phyloP scores from a whole-genome alignment of 1,140 invertebrate species.

The Trachymyrmex cornetzi region DNA sequence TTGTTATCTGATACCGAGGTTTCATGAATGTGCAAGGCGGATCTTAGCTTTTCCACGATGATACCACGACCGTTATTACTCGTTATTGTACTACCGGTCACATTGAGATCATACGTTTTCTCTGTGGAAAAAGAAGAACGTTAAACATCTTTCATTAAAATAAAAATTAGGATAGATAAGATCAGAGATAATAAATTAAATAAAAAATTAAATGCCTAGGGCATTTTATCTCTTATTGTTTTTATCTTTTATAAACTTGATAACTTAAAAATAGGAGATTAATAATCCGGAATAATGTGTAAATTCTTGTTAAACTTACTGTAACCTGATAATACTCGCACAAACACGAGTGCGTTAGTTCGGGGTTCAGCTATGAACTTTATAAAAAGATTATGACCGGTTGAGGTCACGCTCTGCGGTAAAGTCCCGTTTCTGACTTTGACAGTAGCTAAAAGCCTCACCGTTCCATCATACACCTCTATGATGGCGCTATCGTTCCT shows the following conservation, averaged over 20 bases:
- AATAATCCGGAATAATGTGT: background rate
- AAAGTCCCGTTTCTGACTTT: constrained; percentile 92
- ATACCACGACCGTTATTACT: constrained; percentile 98
- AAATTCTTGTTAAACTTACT: constrained; percentile 82
- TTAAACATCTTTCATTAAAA: background rate
- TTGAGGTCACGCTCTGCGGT: constrained; percentile 94
- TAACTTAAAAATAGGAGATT: background rate
- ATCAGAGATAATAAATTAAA: no score
- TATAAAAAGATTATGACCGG: constrained; percentile 92
- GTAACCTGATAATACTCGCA: constrained; percentile 92
- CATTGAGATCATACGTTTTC: constrained; percentile 95
- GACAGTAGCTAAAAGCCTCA: constrained; percentile 90
- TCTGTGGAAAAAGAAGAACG: constrained; percentile 83
- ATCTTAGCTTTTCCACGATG: constrained; percentile 93
- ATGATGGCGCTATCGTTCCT: constrained; percentile 91
- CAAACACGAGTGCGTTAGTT: constrained; percentile 91
- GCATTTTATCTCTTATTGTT: no score
- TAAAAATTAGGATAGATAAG: no score
- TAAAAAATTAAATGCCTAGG: no score
- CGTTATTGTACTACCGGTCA: constrained; percentile 93
- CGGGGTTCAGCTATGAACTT: constrained; percentile 91
- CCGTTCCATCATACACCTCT: constrained; percentile 91
- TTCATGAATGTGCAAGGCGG: constrained; percentile 92
- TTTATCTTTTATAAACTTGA: constrained; percentile 17
- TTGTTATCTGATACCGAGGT: constrained; percentile 95